These are phyloP conservation scores for Pelodiscus sinensis DNA, from an alignment of 2,113 vertebrate genomes.

Conservation along the genomic window DNA sequence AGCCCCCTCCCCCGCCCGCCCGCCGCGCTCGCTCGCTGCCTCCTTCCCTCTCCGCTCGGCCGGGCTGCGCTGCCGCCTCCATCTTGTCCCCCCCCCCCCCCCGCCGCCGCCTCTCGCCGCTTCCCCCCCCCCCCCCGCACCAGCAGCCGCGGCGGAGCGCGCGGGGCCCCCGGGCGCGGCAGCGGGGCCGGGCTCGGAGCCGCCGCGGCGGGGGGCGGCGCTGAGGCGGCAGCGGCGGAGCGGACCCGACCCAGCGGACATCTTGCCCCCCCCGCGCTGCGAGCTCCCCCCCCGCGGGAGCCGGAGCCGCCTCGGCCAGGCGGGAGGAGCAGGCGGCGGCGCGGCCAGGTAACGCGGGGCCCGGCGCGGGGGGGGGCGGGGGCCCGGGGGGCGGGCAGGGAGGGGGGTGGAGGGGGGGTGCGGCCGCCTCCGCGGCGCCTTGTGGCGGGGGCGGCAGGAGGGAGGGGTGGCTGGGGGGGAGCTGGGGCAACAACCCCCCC, in stretches of 20 bases:
- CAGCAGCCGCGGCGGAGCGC: constrained; percentile 28
- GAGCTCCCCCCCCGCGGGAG: background rate
- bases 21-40: constrained; percentile 52
- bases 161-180: constrained; percentile 26
- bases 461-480: background rate
- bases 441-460: background rate
- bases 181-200: constrained; percentile 4
- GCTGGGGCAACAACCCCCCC: constrained; percentile 58
- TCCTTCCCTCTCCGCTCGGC: constrained; percentile 60
- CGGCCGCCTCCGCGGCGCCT: background rate
- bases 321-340: background rate
- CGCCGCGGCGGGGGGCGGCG: constrained; percentile 61
- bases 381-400: constrained; percentile 20
- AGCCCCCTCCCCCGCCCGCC: constrained; percentile 49
- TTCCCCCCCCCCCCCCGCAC: background rate
- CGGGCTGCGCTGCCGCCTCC: constrained; percentile 67
- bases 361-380: constrained; percentile 12
- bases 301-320: constrained; percentile 38
- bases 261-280: background rate
- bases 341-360: constrained; percentile 55
- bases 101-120: constrained; percentile 52
- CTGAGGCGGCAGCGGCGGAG: constrained; percentile 40
- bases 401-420: fast-evolving
- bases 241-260: constrained; percentile 61
- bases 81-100: constrained; percentile 1